A percentile compares a stretch with the other conserved stretches of the same genome.
phyloP scores from a whole-genome alignment of 2,797 vertebrate species.

The Adelosebastes latens region DNA sequence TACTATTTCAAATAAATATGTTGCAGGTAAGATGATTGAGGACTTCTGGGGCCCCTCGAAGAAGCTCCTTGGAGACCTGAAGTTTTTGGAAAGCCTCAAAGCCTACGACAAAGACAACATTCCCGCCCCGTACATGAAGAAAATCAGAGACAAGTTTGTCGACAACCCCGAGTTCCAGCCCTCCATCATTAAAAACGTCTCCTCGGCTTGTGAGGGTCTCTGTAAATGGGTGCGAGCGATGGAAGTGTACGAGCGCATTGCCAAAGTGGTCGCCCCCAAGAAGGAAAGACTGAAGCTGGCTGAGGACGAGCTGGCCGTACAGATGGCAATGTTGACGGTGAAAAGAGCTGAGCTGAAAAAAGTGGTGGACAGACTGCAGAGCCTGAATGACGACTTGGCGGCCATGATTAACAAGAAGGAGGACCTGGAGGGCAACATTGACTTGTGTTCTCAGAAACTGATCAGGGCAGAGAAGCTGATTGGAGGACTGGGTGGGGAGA shows the following conservation, averaged over 20 bases:
- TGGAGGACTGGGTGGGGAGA: conserved; percentile 93
- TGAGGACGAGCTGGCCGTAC: conserved; percentile 80
- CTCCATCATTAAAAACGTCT: conserved; percentile 91
- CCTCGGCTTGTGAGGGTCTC: conserved; percentile 93
- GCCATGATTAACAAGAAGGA: conserved; percentile 87
- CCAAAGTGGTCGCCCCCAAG: conserved; percentile 93
- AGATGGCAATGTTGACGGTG: conserved; percentile 86
- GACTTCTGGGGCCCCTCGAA: conserved; percentile 94
- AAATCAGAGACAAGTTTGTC: conserved; percentile 91
- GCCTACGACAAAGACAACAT: conserved; percentile 92
- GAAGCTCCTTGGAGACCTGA: conserved; percentile 93
- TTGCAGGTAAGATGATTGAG: conserved; percentile 93
- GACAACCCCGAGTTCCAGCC: conserved; percentile 91
- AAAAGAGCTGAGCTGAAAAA: conserved; percentile 90
- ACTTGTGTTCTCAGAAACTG: conserved; percentile 91
- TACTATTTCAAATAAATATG: background rate
- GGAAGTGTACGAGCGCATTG: conserved; percentile 92
- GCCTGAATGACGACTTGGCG: conserved; percentile 87
- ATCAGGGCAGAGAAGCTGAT: conserved; percentile 92
- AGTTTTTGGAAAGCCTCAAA: conserved; percentile 92
- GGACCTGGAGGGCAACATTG: conserved; percentile 88
- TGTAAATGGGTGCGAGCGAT: conserved; percentile 96
- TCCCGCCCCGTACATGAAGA: conserved; percentile 86
- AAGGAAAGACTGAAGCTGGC: conserved; percentile 85
- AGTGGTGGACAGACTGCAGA: conserved; percentile 87